These are phyloP conservation scores for Plutella xylostella DNA, from an alignment of 2,888 invertebrate genomes.

Conservation along the genomic window DNA sequence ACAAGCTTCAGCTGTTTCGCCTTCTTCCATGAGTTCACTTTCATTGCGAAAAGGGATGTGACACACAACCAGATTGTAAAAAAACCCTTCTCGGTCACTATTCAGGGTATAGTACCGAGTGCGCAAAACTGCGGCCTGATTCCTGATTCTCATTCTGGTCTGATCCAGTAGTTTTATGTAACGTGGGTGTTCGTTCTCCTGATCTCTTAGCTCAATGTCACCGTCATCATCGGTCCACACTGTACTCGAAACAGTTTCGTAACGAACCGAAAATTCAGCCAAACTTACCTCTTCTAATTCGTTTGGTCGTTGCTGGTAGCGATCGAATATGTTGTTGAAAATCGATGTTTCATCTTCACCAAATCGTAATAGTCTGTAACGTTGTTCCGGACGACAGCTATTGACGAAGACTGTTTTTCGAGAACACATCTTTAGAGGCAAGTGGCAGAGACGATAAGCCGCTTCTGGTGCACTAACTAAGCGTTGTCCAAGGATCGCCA, in stretches of 20 bases:
- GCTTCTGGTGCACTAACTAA: conserved; percentile 8
- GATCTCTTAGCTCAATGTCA: conserved; percentile 19
- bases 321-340: conserved; percentile 24
- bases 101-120: conserved; percentile 24
- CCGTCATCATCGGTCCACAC: conserved; percentile 20
- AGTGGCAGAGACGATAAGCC: conserved; percentile 13
- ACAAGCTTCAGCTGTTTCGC: conserved; percentile 20
- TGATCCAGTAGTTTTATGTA: conserved; percentile 22
- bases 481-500: conserved; percentile 23
- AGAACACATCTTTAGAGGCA: conserved; percentile 11
- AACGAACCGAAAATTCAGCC: conserved; percentile 25
- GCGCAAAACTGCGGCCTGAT: conserved; percentile 25
- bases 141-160: conserved; percentile 23
- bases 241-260: conserved; percentile 19
- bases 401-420: conserved; percentile 22
- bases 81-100: conserved; percentile 23
- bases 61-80: conserved; percentile 21
- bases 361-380: conserved; percentile 24
- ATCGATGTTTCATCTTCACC: conserved; percentile 20
- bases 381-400: conserved; percentile 24
- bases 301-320: conserved; percentile 18
- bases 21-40: conserved; percentile 17
- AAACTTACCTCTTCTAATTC: conserved; percentile 22
- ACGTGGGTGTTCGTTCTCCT: conserved; percentile 11
- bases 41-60: conserved; percentile 23